Conservation (phyloP, 2,113 vertebrate genomes). For the Paracanthobrama guichenoti region DNA sequence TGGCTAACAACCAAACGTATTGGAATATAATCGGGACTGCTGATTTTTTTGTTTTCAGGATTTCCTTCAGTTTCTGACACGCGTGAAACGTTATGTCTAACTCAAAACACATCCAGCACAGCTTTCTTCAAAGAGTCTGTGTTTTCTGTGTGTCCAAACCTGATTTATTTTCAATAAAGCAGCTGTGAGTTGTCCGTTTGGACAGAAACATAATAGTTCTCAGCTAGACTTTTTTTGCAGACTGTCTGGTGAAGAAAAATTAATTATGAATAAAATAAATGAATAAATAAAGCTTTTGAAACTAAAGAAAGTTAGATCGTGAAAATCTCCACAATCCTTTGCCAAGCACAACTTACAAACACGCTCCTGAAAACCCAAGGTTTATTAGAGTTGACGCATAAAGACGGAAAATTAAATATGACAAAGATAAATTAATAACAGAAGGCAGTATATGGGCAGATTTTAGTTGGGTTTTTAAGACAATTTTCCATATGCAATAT, state of each 20-base stretch:
- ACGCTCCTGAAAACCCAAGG: slow-evolving; percentile 51
- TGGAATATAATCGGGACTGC: not conserved
- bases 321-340: slow-evolving; percentile 33
- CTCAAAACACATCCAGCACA: slow-evolving; percentile 42
- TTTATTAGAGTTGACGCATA: slow-evolving; percentile 57
- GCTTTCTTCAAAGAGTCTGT: slow-evolving; percentile 14
- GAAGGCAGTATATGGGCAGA: slow-evolving; percentile 33
- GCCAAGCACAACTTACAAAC: slow-evolving; percentile 66
- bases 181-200: slow-evolving; percentile 40
- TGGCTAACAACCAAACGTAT: slow-evolving; percentile 18
- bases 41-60: not conserved
- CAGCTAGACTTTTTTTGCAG: slow-evolving; percentile 24
- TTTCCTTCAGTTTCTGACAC: slow-evolving; percentile 22
- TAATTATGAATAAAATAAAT: slow-evolving; percentile 42
- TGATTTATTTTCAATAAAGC: slow-evolving; percentile 45
- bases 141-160: slow-evolving; percentile 52
- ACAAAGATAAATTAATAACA: slow-evolving; percentile 70
- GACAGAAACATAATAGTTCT: slow-evolving; percentile 43
- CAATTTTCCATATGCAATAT: not conserved
- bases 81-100: slow-evolving; percentile 37
- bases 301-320: slow-evolving; percentile 42
- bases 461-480: not conserved
- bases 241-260: slow-evolving; percentile 45
- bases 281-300: slow-evolving; percentile 49
- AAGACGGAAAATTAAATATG: slow-evolving; percentile 67